A percentile compares a stretch with the other conserved stretches of the same genome.
phyloP scores from a whole-genome alignment of 2,797 vertebrate genomes.

The Cetoscarus ocellatus region DNA sequence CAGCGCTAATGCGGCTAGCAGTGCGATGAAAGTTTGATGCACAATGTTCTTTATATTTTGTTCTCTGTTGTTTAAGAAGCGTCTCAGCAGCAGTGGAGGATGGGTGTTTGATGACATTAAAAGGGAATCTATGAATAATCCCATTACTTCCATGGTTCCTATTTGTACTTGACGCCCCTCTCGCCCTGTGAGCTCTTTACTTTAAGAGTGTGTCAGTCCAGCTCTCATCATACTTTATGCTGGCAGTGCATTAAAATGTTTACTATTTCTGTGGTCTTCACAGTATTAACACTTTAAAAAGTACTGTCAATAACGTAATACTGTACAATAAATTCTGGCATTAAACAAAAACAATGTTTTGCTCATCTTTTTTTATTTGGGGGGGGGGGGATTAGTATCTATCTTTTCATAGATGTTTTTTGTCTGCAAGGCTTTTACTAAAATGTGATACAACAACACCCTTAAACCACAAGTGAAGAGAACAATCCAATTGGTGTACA shows the following conservation, averaged over 20 bases:
- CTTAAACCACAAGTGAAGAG: no score
- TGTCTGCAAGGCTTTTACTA: no score
- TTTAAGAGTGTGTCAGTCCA: slow-evolving; percentile 48
- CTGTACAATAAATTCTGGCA: not conserved
- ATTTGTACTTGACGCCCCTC: slow-evolving; percentile 57
- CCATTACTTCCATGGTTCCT: slow-evolving; percentile 53
- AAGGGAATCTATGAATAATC: slow-evolving; percentile 75
- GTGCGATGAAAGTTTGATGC: slow-evolving; percentile 77
- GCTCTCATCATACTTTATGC: slow-evolving; percentile 47
- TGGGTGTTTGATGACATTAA: slow-evolving; percentile 68
- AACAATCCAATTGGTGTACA: no score
- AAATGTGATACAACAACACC: no score
- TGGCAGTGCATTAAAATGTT: slow-evolving; percentile 32
- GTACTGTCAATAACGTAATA: slow-evolving; percentile 19
- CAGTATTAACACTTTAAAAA: slow-evolving; percentile 1
- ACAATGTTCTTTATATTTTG: slow-evolving; percentile 59
- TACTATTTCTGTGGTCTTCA: slow-evolving; percentile 15
- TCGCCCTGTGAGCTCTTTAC: slow-evolving; percentile 49
- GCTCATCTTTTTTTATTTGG: not conserved
- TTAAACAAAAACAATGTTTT: slow-evolving; percentile 7
- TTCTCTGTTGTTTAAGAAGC: slow-evolving; percentile 54
- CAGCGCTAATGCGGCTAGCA: slow-evolving; percentile 63
- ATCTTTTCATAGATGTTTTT: no score
- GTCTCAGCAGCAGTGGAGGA: slow-evolving; percentile 45
- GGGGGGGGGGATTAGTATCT: no score